Base-by-base conservation (phyloP, 2,113 vertebrate genomes). In the Coturnix japonica region DNA sequence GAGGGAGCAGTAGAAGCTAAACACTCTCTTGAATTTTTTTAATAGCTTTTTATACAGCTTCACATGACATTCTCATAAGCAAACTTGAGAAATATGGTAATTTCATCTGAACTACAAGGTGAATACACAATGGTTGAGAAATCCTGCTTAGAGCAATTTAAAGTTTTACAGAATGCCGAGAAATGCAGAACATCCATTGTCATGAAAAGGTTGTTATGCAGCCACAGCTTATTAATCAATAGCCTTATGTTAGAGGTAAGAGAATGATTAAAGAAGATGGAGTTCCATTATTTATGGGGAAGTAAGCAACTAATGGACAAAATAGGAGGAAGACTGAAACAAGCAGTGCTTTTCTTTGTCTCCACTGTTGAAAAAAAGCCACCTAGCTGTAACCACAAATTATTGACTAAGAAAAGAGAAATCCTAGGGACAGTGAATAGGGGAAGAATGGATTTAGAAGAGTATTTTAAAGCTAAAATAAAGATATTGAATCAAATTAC, bases 151-250 rank as follows among this genome's bases (percentile, higher is more conserved):
- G 64, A 91, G 65, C 64, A 94, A 74, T 92, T 92, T 63, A 82
- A 89, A 89, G 13, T 91, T 94, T 91, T 83, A 87, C 87, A 91
- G 59, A 87, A 89, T 81, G 66, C 41, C 4, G 10, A 90, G 91
- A 95, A 95, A 94, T 77, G 75, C 79, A 91, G 69, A 73, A 74
- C 76, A 87, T 76, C 91, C 87, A 80, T 91, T 12, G 66, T 60
- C 75, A 76, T 80, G 71, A 85, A 85, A 87, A 91, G n/a, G 61
- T 49, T 92, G 47, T 87, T 94, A 89, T 54, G 66, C 54, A 83
- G 47, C 79, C 89, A 87, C 81, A 85, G 67, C 63, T 94, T 90
- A 91, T 91, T 91, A 94, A 96, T 95, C 94, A 91, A 94, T 94
- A 95, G 72, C 39, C 37, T 91, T 74, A 71, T 47, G 66, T 63